Conservation (phyloP, 2,113 vertebrate species). For the Scytalopus superciliaris region DNA sequence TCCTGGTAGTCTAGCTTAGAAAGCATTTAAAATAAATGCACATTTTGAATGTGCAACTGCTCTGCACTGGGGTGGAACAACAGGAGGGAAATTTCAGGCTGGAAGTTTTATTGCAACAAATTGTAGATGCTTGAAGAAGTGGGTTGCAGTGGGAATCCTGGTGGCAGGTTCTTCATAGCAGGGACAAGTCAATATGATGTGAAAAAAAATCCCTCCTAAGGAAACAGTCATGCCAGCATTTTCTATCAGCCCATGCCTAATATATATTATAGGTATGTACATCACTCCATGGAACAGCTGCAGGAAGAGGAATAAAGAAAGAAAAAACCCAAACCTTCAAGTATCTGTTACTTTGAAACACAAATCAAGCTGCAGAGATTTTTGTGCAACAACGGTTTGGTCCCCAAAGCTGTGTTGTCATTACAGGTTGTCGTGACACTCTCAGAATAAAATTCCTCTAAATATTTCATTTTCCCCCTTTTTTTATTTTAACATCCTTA, state of each 20-base stretch:
- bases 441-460: neutral
- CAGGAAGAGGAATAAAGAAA: neutral
- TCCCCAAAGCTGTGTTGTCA: neutral
- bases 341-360: neutral
- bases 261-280: neutral
- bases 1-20: constrained; percentile 17
- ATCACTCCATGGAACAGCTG: neutral
- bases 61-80: neutral
- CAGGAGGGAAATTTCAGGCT: neutral
- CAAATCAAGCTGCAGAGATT: neutral
- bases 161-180: neutral
- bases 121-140: neutral
- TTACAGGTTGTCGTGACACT: neutral
- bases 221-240: neutral
- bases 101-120: neutral
- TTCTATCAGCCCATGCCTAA: neutral
- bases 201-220: neutral
- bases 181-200: neutral
- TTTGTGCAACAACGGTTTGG: neutral
- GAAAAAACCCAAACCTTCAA: neutral
- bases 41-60: neutral
- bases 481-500: neutral
- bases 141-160: neutral
- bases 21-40: neutral
- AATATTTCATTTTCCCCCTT: neutral